Evolutionary conservation across 2,888 invertebrate genomes (phyloP).

Genomic region (Cyclophora albipunctata): DNA sequence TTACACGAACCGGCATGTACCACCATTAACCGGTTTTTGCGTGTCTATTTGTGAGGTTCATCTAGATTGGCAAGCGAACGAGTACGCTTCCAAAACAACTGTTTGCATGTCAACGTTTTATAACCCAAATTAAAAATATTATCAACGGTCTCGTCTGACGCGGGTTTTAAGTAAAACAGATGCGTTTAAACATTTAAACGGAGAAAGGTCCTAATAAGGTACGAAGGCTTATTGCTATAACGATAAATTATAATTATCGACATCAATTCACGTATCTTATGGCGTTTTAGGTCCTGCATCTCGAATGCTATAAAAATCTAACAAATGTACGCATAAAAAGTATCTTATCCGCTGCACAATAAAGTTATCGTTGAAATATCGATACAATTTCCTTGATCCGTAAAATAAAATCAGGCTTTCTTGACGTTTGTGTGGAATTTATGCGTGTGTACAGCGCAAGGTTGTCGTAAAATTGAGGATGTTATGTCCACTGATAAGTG

Average conservation of each 20-base stretch:
- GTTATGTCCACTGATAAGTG: constrained; percentile 71
- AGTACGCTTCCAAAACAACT: constrained; percentile 20
- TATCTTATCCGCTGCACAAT: constrained; percentile 57
- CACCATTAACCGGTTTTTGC: constrained; percentile 42
- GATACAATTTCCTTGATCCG: constrained; percentile 72
- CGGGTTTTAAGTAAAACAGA: constrained; percentile 3
- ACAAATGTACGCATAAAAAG: constrained; percentile 55
- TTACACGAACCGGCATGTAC: constrained; percentile 41
- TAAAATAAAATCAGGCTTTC: constrained; percentile 63
- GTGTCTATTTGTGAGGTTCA: constrained; percentile 32
- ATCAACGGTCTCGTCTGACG: constrained; percentile 4
- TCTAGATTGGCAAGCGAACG: constrained; percentile 29
- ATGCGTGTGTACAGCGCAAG: constrained; percentile 56
- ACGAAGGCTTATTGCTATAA: constrained; percentile 15
- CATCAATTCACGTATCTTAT: constrained; percentile 26
- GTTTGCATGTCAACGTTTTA: constrained; percentile 11
- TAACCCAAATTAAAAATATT: constrained; percentile 5
- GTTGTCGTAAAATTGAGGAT: constrained; percentile 70
- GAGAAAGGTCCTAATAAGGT: constrained; percentile 16
- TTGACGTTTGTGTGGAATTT: constrained; percentile 66
- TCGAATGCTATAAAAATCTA: constrained; percentile 50
- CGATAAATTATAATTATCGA: constrained; percentile 38
- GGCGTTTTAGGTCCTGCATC: constrained; percentile 24
- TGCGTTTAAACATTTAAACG: constrained; percentile 12
- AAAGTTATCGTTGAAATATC: constrained; percentile 70